Evolutionary conservation across 2,888 invertebrate species (phyloP).

Genomic region (Schrankia costaestrigalis): DNA sequence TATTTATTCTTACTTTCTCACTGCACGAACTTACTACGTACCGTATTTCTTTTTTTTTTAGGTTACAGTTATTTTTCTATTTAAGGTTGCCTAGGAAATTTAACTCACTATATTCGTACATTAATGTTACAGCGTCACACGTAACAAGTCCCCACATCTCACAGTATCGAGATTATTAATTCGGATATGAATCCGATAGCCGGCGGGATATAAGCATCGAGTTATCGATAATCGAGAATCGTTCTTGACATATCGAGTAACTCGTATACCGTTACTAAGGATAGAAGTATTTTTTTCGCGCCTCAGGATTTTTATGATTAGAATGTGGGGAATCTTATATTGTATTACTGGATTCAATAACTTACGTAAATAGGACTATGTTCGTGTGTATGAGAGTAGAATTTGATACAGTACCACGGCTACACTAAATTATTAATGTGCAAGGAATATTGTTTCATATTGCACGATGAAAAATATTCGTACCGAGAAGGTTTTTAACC

Average conservation of each 20-base stretch:
- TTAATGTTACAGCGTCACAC: slow-evolving; percentile 36
- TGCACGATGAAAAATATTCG: too few relatives aligned
- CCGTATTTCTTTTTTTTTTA: too few relatives aligned
- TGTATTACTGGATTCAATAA: not conserved
- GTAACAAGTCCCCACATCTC: slow-evolving; percentile 61
- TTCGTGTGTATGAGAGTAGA: not conserved
- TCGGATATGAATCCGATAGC: slow-evolving; percentile 72
- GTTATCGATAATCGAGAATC: slow-evolving; percentile 50
- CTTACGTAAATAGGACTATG: not conserved
- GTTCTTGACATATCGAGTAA: slow-evolving; percentile 41
- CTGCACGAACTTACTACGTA: too few relatives aligned
- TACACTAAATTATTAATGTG: too few relatives aligned
- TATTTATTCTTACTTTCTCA: too few relatives aligned
- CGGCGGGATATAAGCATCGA: slow-evolving; percentile 51
- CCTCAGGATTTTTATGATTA: slow-evolving; percentile 51
- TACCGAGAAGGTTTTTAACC: too few relatives aligned
- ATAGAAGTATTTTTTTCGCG: slow-evolving; percentile 42
- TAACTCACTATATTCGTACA: slow-evolving; percentile 12
- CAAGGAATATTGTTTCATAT: too few relatives aligned
- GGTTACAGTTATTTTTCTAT: too few relatives aligned
- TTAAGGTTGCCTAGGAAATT: too few relatives aligned
- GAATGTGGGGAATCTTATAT: slow-evolving; percentile 10
- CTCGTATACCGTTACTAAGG: slow-evolving; percentile 29
- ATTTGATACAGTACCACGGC: too few relatives aligned
- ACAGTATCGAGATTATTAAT: slow-evolving; percentile 70